A percentile compares a stretch with the other conserved stretches of the same genome.
Evolutionary conservation across 2,797 vertebrate genomes (phyloP).

Genomic region (Sylvia borin): DNA sequence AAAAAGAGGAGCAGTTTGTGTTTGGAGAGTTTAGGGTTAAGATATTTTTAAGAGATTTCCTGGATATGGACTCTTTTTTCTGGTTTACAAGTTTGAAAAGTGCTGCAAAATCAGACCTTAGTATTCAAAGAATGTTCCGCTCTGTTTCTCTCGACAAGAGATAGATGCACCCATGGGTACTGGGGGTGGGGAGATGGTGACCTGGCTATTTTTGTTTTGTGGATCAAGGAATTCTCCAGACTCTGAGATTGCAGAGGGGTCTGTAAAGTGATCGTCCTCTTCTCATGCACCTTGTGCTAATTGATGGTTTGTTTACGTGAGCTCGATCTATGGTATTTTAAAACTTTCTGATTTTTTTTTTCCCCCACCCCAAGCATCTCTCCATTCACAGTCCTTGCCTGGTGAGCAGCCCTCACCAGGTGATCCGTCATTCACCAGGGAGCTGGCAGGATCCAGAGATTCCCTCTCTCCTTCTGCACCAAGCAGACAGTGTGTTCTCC

Average conservation of each 20-base stretch:
- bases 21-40: neutral
- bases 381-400: neutral
- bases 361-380: neutral
- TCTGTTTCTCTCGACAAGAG: neutral
- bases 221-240: neutral
- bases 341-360: neutral
- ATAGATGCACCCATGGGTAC: neutral
- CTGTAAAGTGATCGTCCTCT: neutral
- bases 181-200: neutral
- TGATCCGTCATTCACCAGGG: neutral
- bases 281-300: neutral
- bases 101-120: neutral
- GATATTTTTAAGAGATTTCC: neutral
- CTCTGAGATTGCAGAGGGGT: neutral
- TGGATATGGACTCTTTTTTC: neutral
- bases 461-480: neutral
- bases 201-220: neutral
- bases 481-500: neutral
- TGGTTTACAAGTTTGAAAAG: conserved; percentile 6
- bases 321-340: neutral
- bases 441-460: neutral
- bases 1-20: neutral
- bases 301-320: neutral
- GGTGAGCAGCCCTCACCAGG: neutral
- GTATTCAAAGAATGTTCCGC: neutral